Evolutionary conservation across 2,113 vertebrate species (phyloP), one percentile per base, ranked within the genome.

Genomic region (Bagarius yarrelli): DNA sequence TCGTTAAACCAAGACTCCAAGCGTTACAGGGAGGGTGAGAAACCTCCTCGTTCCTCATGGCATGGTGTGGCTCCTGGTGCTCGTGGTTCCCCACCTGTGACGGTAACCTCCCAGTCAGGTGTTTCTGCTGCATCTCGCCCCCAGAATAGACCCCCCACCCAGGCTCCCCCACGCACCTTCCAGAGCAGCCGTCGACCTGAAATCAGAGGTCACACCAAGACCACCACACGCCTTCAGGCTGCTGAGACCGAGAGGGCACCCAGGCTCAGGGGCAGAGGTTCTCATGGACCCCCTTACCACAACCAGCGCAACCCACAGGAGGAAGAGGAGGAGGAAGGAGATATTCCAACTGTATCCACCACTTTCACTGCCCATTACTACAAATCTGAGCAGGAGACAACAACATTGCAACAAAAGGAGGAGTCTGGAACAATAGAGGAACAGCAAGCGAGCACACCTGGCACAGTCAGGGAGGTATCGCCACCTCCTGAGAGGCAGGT

Each of bases 401-500:
- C 87, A 66, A 88, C 85, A 67, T 94, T 85, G 0, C 73, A 0
- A 13, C 88, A 86, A n/a, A 91, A 81, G 91, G 86, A 81, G 91
- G 86, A 61, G 73, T 76, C 0, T 18, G 75, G 2, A 23, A 13
- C 0, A 78, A 83, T 12, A 67, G 81, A 8, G 19, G 86, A 11
- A 67, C 71, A 76, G 86, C 69, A 90, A 78, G 47, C 44, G 2
- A 63, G 75, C 85, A 12, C n/a, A 84, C 3, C 87, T 0, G 8
- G 85, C 0, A 85, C 90, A 0, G 88, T 90, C 44, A 81, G 80
- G 81, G 91, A 91, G 14, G 79, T 81, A 0, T 93, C 92, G 0
- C 89, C 93, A 9, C 90, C 91, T 0, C 88, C 94, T 0, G 98
- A 99, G 88, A 93, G 94, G 79, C 95, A 95, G 0, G 81, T 98